Base-by-base conservation (phyloP, 1,140 invertebrate species). In the Diuraphis noxia region DNA sequence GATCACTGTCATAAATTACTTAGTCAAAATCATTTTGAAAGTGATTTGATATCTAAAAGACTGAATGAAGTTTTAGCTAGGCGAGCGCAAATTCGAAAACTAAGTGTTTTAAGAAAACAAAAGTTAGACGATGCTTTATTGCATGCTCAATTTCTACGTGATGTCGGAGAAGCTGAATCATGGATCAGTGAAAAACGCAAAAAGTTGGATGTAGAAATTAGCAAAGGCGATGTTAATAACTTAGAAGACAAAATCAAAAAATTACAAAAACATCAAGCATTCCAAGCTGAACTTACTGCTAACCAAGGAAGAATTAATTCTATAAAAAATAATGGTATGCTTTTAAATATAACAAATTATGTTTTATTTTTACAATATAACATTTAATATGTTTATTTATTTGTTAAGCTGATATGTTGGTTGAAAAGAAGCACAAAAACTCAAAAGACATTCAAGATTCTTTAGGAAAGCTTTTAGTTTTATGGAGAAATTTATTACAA, bases 231-330 rank as follows among this genome's bases (percentile, higher is more conserved):
- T 93, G 96, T 96, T 10, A 96, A 95, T 23, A 96, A 95, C 93
- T 94, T 98, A 9, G 97, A 98, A 93, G 97, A 97, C 91, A 98
- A 98, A 93, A 97, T 99, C 93, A 99, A 98, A 94, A 98, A 98
- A 93, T 94, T 99, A n/a, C 98, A 99, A 94, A 99, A 99, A 94
- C 98, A 99, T 94, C 98, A 99, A 94, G 98, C 98, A 0, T 99
- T 99, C 94, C 97, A 99, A 93, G 98, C 98, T 1, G 98, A 99
- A 94, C 95, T 99, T 63, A 95, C 96, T 0, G 98, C 98, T 21
- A 98, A 99, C 94, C 96, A 97, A 92, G 96, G 96, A 23, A 95
- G 97, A 91, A 97, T 99, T 77, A 95, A 96, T 86, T 96, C 97
- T 93, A 97, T 99, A 34, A 96, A 96, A 93, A 93, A 95, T 46